phyloP scores from a whole-genome alignment of 2,888 invertebrate genomes.

The Netelia melanura region DNA sequence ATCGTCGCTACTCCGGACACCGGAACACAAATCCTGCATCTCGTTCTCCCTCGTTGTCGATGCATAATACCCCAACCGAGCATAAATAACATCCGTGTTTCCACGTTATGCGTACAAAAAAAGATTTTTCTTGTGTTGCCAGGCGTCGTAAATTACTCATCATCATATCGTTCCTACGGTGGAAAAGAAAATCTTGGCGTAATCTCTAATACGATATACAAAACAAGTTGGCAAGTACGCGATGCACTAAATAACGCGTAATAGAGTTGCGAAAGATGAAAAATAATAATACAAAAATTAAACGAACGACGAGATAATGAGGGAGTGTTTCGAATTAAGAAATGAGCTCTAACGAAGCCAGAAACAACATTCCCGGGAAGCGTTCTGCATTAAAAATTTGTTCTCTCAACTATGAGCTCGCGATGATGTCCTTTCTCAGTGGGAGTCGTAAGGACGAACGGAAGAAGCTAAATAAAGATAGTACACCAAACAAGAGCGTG shows the following conservation, averaged over 20 bases:
- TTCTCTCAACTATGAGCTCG: conserved; percentile 50
- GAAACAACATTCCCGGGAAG: background rate
- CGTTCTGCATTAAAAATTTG: background rate
- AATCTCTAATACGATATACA: conserved; percentile 14
- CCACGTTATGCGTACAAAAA: conserved; percentile 7
- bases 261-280: conserved; percentile 16
- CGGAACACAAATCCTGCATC: background rate
- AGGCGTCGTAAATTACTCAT: conserved; percentile 49
- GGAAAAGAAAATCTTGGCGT: conserved; percentile 31
- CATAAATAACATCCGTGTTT: conserved; percentile 42
- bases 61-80: conserved; percentile 19
- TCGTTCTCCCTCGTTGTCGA: conserved; percentile 35
- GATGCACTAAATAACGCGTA: conserved; percentile 24
- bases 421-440: conserved; percentile 51
- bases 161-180: background rate
- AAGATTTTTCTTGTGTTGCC: background rate
- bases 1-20: background rate
- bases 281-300: conserved; percentile 6
- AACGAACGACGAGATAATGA: conserved; percentile 22
- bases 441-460: conserved; percentile 41
- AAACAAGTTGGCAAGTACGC: background rate
- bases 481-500: no score
- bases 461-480: conserved; percentile 5
- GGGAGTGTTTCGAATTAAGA: conserved; percentile 16
- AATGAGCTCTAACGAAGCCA: conserved; percentile 50